Conservation (phyloP, 2,888 invertebrate genomes). For the Diabrotica balteata region DNA sequence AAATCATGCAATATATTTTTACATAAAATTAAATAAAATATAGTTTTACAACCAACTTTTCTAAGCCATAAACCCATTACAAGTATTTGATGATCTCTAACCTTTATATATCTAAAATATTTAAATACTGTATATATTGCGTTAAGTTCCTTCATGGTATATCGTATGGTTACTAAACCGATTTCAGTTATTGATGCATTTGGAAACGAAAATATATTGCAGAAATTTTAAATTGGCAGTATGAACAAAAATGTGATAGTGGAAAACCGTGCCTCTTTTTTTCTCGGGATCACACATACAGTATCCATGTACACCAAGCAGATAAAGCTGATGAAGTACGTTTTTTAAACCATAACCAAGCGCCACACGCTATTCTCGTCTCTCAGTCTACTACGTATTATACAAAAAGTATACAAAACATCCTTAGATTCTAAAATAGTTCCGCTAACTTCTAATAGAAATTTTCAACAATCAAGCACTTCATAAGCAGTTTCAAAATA, state of each 20-base stretch:
- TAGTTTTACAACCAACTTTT: neutral
- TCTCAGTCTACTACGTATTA: slow-evolving; percentile 11
- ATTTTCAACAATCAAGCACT: too few species aligned
- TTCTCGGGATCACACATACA: slow-evolving; percentile 30
- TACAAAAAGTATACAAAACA: slow-evolving; percentile 24
- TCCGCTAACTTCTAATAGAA: neutral
- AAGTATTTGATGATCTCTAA: too few species aligned
- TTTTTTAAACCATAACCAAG: slow-evolving; percentile 21
- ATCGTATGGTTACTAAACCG: too few species aligned
- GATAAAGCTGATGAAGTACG: slow-evolving; percentile 29
- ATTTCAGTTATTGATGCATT: too few species aligned
- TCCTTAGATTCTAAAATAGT: neutral
- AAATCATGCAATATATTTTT: slow-evolving; percentile 15
- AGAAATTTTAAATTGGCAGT: slow-evolving; percentile 27
- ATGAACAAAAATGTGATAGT: slow-evolving; percentile 19
- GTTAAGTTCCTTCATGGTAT: too few species aligned
- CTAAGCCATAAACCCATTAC: neutral
- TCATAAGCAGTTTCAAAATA: too few species aligned
- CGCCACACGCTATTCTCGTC: slow-evolving; percentile 18
- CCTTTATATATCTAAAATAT: too few species aligned
- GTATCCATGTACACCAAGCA: slow-evolving; percentile 30
- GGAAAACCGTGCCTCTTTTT: slow-evolving; percentile 29
- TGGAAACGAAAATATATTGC: slow-evolving; percentile 15
- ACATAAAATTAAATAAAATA: slow-evolving; percentile 1
- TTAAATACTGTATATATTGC: too few species aligned